Evolutionary conservation across 2,888 invertebrate species (phyloP), one percentile per base, ranked within the genome.

Genomic region (Ichneumoninae sp.): DNA sequence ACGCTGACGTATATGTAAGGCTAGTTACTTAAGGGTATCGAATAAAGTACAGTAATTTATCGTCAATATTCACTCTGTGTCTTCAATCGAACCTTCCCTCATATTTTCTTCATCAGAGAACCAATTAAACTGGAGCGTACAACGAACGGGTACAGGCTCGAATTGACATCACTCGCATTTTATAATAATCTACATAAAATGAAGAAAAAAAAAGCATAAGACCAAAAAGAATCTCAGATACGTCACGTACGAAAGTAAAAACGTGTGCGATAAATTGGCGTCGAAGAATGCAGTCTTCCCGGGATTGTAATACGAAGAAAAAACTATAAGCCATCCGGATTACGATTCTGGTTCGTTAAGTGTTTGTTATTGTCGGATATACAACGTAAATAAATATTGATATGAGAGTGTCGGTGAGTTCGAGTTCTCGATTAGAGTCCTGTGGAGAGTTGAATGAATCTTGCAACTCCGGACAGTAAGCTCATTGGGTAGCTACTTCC

Each of bases 11-110:
- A 50, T 36, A 30, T 70, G 50, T 78, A 83, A 80, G 78, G 71
- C 44, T 85, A 85, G 52, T 50, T 69, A 84, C 57, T 82, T 85
- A 80, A 85, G 86, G 84, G 84, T 86, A 88, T 85, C 68, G 80
- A 91, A 91, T 91, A 91, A 91, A 91, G 87, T 86, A 87, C 87
- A 86, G 87, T 91, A 90, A 91, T 91, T 90, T 90, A 91, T 91
- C 90, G 87, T 85, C 86, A n/a, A 83, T 40, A 22, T 62, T 82
- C 1, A 13, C 13, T 5, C 3, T 10, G 3, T 8, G 10, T 60
- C 36, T n/a, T 19, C 44, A 26, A 13, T n/a, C 75, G 22, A n/a
- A 26, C 77, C 54, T 40, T 65, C 36, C 65, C 62, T 57, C 52
- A 19, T 69, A 52, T 40, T 10, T 52, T 36, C 44, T 47, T 33